phyloP scores from a whole-genome alignment of 2,888 invertebrate species.

The Nomada lathburiana region DNA sequence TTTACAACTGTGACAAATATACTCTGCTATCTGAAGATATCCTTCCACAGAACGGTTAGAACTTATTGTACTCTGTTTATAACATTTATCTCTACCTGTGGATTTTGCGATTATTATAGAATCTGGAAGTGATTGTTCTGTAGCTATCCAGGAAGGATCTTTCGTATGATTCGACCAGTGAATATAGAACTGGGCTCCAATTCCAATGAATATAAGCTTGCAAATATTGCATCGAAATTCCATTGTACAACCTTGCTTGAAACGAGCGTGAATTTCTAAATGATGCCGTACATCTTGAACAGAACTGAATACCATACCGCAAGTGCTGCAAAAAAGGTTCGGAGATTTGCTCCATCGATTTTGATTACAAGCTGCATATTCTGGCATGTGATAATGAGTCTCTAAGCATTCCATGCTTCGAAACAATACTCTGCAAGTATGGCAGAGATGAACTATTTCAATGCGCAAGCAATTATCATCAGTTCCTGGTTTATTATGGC shows the following conservation, averaged over 20 bases:
- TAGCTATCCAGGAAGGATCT: slow-evolving; percentile 74
- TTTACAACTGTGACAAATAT: slow-evolving; percentile 75
- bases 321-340: slow-evolving; percentile 76
- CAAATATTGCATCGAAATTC: slow-evolving; percentile 79
- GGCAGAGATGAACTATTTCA: slow-evolving; percentile 78
- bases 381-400: slow-evolving; percentile 69
- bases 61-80: slow-evolving; percentile 12
- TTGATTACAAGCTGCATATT: slow-evolving; percentile 55
- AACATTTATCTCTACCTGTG: not conserved
- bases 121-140: slow-evolving; percentile 76
- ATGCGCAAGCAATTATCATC: slow-evolving; percentile 72
- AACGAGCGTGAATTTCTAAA: slow-evolving; percentile 70
- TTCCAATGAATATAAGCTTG: slow-evolving; percentile 77
- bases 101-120: slow-evolving; percentile 59
- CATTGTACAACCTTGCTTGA: not conserved
- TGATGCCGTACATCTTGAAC: slow-evolving; percentile 75
- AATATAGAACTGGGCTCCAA: slow-evolving; percentile 75
- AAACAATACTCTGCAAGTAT: slow-evolving; percentile 75
- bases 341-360: slow-evolving; percentile 68
- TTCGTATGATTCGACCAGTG: slow-evolving; percentile 79
- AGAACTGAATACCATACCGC: slow-evolving; percentile 68
- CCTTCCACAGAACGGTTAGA: slow-evolving; percentile 42
- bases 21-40: slow-evolving; percentile 78
- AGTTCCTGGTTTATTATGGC: slow-evolving; percentile 69
- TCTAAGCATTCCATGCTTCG: slow-evolving; percentile 79